Evolutionary conservation across 2,888 invertebrate species (phyloP), one percentile per base, ranked within the genome.

Genomic region (Apodemia zela): DNA sequence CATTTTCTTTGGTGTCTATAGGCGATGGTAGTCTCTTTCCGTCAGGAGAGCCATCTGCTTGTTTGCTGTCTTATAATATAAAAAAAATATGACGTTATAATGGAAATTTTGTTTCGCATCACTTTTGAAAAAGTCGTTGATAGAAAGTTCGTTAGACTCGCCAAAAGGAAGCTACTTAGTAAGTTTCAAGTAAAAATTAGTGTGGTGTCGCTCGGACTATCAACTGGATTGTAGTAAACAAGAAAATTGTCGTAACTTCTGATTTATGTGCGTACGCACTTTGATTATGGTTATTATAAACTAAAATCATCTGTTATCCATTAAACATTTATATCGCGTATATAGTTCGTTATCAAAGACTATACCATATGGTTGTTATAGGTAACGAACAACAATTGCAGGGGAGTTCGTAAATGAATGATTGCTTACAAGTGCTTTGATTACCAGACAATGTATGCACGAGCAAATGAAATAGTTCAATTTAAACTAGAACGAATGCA

Each of bases 341-440:
- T n/a, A 51, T 11, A 51, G 51, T 21, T 51, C 51, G 10, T 21
- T 72, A 69, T 71, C 70, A 13, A n/a, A 45, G 15, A 11, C n/a
- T 45, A 72, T 72, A 69, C 65, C 72, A 73, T 65, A 69, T 63
- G 68, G 70, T 70, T 66, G 66, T 45, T 45, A 45, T 65, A 64
- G 58, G 61, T 63, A 64, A 69, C 70, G 71, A 71, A 72, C 67
- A 69, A 70, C 73, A 73, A 77, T 81, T 81, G 79, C 68, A 66
- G 64, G 73, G 74, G 82, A 80, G 75, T 68, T 67, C 70, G 78
- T 78, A 87, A 85, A 86, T 86, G 84, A 85, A 89, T 89, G 87
- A 89, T 88, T 88, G 87, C 88, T 73, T 85, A 88, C 86, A 90
- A 89, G 85, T 89, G 88, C 79, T 69, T 72, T 82, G 75, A 86